phyloP scores from a whole-genome alignment of 2,888 invertebrate species.

The Sycophila texana region DNA sequence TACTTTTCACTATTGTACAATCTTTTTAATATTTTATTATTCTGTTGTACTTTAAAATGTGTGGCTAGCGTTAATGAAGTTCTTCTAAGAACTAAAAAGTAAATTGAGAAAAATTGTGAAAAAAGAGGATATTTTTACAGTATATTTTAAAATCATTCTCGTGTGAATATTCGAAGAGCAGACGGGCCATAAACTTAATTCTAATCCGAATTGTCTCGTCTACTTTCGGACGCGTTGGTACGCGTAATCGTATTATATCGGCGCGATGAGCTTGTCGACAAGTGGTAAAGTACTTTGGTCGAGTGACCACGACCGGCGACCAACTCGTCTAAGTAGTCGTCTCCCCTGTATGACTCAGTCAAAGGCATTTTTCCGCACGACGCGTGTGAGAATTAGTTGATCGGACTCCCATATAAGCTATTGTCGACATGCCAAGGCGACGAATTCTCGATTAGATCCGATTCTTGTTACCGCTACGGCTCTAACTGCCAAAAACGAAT shows the following conservation, averaged over 20 bases:
- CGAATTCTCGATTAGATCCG: background rate
- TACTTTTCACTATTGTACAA: too few species aligned
- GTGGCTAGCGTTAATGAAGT: too few species aligned
- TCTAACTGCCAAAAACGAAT: background rate
- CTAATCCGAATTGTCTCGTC: slow-evolving; percentile 11
- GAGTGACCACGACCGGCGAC: background rate
- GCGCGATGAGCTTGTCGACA: background rate
- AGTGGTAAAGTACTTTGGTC: background rate
- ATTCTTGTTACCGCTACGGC: background rate
- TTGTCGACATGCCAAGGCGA: background rate
- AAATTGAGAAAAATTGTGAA: too few species aligned
- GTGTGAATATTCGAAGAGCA: background rate
- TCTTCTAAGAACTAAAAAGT: too few species aligned
- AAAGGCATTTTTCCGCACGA: slow-evolving; percentile 4
- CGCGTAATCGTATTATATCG: background rate
- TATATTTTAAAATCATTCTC: too few species aligned
- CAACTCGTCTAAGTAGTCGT: background rate
- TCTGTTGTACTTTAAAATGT: too few species aligned
- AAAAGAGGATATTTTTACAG: too few species aligned
- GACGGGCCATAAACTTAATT: slow-evolving; percentile 19
- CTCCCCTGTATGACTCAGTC: background rate
- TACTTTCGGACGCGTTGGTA: background rate
- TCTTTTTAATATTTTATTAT: too few species aligned
- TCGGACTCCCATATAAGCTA: background rate
- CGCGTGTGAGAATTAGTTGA: background rate